Conservation (phyloP, 2,888 invertebrate genomes). For the Rhimphoctona megacephalus region DNA sequence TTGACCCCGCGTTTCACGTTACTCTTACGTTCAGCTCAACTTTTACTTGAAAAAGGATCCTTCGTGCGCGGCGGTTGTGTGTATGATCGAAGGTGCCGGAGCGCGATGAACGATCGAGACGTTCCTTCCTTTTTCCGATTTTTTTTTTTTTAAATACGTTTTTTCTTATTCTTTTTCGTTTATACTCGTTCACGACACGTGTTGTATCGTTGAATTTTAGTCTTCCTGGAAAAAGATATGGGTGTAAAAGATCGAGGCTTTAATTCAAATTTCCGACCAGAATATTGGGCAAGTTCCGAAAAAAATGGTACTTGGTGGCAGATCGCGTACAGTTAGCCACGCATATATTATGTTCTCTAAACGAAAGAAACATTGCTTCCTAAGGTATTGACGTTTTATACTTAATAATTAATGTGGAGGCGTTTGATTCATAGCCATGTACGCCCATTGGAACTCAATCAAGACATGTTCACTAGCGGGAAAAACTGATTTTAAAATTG, state of each 20-base stretch:
- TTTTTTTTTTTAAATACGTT: constrained; percentile 11
- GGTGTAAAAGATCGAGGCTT: constrained; percentile 25
- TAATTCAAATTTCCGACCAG: not conserved
- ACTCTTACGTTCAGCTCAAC: constrained; percentile 48
- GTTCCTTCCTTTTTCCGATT: constrained; percentile 5
- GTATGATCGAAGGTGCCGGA: constrained; percentile 61
- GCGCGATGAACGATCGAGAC: constrained; percentile 48
- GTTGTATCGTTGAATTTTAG: constrained; percentile 57
- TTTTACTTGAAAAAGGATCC: constrained; percentile 64
- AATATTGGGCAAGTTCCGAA: not conserved
- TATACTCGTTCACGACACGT: constrained; percentile 49
- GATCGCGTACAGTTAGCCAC: not conserved
- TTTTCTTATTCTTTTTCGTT: not conserved
- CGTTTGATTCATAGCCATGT: constrained; percentile 81
- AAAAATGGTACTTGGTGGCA: not conserved
- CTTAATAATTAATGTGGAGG: constrained; percentile 81
- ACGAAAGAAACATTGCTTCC: constrained; percentile 59
- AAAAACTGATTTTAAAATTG: constrained; percentile 66
- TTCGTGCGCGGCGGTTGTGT: constrained; percentile 11
- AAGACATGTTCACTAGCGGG: constrained; percentile 75
- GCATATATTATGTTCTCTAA: not conserved
- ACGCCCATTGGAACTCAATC: constrained; percentile 83
- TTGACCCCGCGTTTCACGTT: constrained; percentile 62
- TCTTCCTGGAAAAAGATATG: constrained; percentile 46
- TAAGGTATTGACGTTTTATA: constrained; percentile 65